phyloP scores from a whole-genome alignment of 2,888 invertebrate genomes.

The Phorcus lineatus region DNA sequence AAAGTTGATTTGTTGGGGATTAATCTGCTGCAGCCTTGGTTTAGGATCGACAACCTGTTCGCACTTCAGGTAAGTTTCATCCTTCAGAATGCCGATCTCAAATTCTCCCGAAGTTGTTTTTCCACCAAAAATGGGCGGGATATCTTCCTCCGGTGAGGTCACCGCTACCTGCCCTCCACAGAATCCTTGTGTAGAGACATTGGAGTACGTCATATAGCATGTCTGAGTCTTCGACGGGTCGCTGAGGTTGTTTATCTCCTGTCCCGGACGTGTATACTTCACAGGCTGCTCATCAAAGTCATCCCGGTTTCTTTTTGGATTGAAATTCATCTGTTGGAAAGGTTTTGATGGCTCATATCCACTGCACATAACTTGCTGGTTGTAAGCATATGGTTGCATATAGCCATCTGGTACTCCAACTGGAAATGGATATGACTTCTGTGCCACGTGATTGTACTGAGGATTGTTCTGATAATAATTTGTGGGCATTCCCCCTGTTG shows the following conservation, averaged over 20 bases:
- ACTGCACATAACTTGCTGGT: no score
- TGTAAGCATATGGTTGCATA: no score
- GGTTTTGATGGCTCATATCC: no score
- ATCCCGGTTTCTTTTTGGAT: constrained; percentile 14
- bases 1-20: neutral
- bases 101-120: neutral
- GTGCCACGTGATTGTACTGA: constrained; percentile 23
- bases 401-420: neutral
- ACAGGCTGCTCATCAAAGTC: constrained; percentile 24
- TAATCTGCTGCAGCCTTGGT: neutral
- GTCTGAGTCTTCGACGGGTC: constrained; percentile 3
- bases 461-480: constrained; percentile 3
- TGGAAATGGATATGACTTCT: constrained; percentile 19
- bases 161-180: constrained; percentile 27
- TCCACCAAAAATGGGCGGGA: neutral
- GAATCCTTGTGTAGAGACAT: neutral
- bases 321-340: neutral
- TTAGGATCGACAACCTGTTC: neutral
- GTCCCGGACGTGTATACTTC: constrained; percentile 27
- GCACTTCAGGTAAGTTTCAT: neutral
- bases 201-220: neutral
- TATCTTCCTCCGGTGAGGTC: neutral
- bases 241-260: neutral
- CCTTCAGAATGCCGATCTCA: neutral
- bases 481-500: constrained; percentile 25